phyloP scores from a whole-genome alignment of 2,113 vertebrate genomes.

The Neomonachus schauinslandi region DNA sequence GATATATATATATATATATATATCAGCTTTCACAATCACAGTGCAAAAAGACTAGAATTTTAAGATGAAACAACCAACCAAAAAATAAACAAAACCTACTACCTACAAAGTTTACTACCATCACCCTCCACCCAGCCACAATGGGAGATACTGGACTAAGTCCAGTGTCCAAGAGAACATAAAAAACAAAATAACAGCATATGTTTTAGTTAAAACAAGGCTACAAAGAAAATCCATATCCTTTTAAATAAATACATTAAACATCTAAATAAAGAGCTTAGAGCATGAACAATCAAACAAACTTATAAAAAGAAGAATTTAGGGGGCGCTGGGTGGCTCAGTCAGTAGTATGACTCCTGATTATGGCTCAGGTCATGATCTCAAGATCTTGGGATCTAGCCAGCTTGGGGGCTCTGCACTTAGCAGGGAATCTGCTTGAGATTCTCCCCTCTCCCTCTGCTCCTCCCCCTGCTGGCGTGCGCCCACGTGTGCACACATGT shows the following conservation, averaged over 20 bases:
- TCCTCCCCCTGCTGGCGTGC: rapidly evolving
- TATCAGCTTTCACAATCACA: background rate
- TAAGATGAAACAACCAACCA: background rate
- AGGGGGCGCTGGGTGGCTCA: background rate
- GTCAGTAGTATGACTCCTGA: background rate
- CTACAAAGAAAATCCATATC: background rate
- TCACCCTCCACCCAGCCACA: background rate
- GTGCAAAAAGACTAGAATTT: background rate
- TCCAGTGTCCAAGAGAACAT: background rate
- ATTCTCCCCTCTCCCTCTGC: background rate
- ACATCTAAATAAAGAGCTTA: background rate
- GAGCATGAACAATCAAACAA: background rate
- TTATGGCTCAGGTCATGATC: background rate
- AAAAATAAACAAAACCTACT: background rate
- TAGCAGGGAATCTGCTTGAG: background rate
- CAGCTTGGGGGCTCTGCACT: background rate
- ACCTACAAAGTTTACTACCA: background rate
- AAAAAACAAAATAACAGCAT: background rate
- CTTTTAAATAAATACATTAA: background rate
- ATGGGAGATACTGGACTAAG: background rate
- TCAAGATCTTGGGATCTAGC: background rate
- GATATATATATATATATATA: background rate
- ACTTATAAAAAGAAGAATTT: background rate
- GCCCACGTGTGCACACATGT: background rate
- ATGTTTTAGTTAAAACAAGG: background rate